Base-by-base conservation (phyloP, 2,888 invertebrate species). In the Apoderus coryli region DNA sequence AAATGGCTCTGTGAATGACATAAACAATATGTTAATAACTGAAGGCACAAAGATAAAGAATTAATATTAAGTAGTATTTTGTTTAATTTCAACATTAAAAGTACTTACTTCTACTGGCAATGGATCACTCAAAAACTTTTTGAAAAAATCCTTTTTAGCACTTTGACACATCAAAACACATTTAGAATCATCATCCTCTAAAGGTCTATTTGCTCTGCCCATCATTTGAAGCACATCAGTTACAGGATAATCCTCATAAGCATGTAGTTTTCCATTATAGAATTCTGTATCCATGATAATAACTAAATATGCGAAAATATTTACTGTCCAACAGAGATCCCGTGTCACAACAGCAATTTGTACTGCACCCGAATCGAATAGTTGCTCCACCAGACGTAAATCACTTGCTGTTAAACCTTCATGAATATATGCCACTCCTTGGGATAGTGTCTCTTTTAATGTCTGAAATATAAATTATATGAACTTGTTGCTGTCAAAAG, bases 171-270 rank as follows among this genome's bases (percentile, higher is more conserved):
- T 79, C 3, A 98, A 69, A 6, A 96, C 90, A 41, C 92, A 93
- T 49, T 93, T 81, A 16, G 92, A 82, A 53, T 92, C 89, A 11
- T 86, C 78, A 58, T 96, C 96, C 35, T 82, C 76, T 4, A 80
- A 61, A 0, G 96, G 93, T 2, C 96, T 65, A 57, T 96, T 95
- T 1, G 96, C 96, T 27, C 90, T 68, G 0, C 96, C 96, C 23
- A 96, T 73, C 96, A 98, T 98, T 61, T 98, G 95, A 12, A 98
- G 63, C 0, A 99, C 89, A 50, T 95, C 95, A 1, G 89, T 90
- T 15, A 96, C 76, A 0, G 96, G 92, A 58, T 96, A 99, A 60
- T 98, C 98, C 60, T 96, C 95, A 61, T 98, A 95, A 1, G 80
- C 73, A 50, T 81, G 80, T 11, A 53, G 44, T 43, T 81, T 81